phyloP scores from a whole-genome alignment of 2,888 invertebrate genomes.

The Glaucopsyche alexis region DNA sequence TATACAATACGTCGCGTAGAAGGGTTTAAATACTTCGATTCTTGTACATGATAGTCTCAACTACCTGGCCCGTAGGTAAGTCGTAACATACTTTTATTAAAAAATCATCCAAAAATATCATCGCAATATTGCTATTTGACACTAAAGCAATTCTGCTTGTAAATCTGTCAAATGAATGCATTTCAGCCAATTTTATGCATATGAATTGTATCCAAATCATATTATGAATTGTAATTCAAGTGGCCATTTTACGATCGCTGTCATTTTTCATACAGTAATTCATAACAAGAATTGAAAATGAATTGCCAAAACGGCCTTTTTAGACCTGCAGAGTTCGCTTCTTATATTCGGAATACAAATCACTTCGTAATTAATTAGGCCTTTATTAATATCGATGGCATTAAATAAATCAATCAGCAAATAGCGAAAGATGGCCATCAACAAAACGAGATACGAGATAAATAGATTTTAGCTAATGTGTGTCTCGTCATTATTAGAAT shows the following conservation, averaged over 20 bases:
- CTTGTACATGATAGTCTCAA: not conserved
- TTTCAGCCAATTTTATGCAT: too few relatives aligned
- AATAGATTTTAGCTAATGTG: not conserved
- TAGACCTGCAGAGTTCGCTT: not conserved
- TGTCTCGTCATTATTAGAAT: constrained; percentile 56
- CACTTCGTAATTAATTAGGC: constrained; percentile 42
- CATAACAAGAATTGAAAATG: too few relatives aligned
- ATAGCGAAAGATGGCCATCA: constrained; percentile 10
- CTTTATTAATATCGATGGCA: constrained; percentile 28
- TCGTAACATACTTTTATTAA: too few relatives aligned
- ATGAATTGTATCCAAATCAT: too few relatives aligned
- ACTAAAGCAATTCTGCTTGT: too few relatives aligned
- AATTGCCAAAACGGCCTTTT: too few relatives aligned
- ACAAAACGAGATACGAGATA: not conserved
- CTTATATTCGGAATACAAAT: not conserved
- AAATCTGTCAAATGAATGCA: too few relatives aligned
- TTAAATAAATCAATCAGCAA: constrained; percentile 27
- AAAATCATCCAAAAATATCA: too few relatives aligned
- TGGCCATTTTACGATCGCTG: too few relatives aligned
- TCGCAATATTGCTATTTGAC: too few relatives aligned
- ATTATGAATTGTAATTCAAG: too few relatives aligned
- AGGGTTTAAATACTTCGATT: not conserved
- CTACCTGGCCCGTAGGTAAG: not conserved
- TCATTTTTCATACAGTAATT: too few relatives aligned
- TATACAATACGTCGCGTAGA: constrained; percentile 35